Percentiles rank a stretch among this genome's conserved stretches.
These are phyloP conservation scores for Chalcis sispes DNA, from an alignment of 2,888 invertebrate genomes.

Conservation along the genomic window DNA sequence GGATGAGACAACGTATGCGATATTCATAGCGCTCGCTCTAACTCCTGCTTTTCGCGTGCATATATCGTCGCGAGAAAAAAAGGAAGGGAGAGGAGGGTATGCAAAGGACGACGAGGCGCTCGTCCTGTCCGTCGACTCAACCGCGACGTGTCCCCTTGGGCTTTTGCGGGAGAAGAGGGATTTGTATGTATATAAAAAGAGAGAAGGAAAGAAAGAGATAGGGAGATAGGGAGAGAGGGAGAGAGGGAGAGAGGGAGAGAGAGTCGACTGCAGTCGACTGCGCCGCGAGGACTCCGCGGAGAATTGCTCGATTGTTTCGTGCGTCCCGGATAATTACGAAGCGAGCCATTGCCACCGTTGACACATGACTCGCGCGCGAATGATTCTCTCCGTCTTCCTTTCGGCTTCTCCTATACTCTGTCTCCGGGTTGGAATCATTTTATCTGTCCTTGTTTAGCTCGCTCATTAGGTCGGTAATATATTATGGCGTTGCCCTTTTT, in stretches of 20 bases:
- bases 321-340: constrained; percentile 49
- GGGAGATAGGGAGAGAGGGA: no score
- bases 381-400: not conserved
- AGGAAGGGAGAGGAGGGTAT: no score
- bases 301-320: constrained; percentile 45
- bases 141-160: not conserved
- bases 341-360: not conserved
- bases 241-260: no score
- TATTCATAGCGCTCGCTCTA: no score
- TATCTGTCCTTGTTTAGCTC: not conserved
- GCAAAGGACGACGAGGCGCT: not conserved
- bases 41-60: no score
- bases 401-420: not conserved
- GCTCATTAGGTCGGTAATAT: constrained; percentile 6
- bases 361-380: not conserved
- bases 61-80: no score
- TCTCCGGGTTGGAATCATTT: not conserved
- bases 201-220: no score
- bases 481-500: constrained; percentile 22
- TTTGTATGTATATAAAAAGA: no score
- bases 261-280: not conserved
- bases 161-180: no score
- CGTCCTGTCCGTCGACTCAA: not conserved
- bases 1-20: no score
- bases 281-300: constrained; percentile 13